Evolutionary conservation across 2,113 vertebrate genomes (phyloP), one percentile per base, ranked within the genome.

Genomic region (Castor canadensis): DNA sequence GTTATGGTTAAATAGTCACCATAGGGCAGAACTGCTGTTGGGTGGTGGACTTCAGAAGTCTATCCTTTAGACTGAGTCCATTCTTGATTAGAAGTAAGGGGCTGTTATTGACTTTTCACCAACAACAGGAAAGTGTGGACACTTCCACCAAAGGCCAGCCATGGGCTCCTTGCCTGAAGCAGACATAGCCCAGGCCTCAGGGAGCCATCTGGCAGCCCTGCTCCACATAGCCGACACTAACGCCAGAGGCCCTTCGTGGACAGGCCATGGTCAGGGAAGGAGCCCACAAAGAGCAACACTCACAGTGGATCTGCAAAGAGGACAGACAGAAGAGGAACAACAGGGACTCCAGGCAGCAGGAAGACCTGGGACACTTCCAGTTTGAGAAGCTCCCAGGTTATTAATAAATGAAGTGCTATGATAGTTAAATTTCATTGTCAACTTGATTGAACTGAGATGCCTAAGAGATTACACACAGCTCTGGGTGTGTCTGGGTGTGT

Each of bases 201-300:
- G 67, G 9, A 1, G 66, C 26, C 6, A 2, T 40, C 52, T 60
- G 54, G 49, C 22, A n/a, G 45, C 45, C 32, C 71, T 54, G 2
- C 43, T 26, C 28, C 19, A 19, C 56, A 89, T 13, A 52, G 19
- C 40, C 35, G 20, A 60, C 24, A 38, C 52, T 43, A 45, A 11
- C 22, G 12, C 66, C 58, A 8, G 20, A 30, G 9, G 5, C 13
- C 45, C 3, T 8, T 12, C 19, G 16, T 4, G 0, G 24, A 71
- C 9, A 12, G 12, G 60, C 1, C 0, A n/a, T 10, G 43, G 38
- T 38, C 54, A 58, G 47, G 13, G 80, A n/a, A 54, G n/a, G 72
- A 38, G 24, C 52, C 71, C 40, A 26, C 38, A 24, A 49, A 62
- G 28, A 82, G 66, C 52, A 56, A 43, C 22, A 4, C 13, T n/a